Conservation (phyloP, 1,140 invertebrate species). For the Apis cerana region DNA sequence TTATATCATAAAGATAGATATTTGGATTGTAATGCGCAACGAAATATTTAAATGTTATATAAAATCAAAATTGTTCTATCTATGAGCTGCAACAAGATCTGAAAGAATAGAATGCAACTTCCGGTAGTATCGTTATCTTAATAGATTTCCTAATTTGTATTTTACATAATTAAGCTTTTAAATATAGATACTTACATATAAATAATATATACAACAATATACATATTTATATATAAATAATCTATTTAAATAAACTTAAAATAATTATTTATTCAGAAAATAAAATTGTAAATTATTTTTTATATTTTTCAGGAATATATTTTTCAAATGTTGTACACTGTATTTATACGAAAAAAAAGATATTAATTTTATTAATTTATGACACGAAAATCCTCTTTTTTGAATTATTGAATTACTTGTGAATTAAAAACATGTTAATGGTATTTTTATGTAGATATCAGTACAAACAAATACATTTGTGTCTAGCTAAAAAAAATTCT, state of each 20-base stretch:
- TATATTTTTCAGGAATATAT: no score
- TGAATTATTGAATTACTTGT: not conserved
- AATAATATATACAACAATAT: no score
- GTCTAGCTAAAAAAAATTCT: not conserved
- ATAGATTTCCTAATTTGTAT: not conserved
- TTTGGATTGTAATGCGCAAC: not conserved
- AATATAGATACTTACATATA: no score
- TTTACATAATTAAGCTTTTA: not conserved
- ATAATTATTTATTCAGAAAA: not conserved
- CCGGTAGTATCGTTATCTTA: not conserved
- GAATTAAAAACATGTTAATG: not conserved
- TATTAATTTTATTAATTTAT: no score
- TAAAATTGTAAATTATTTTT: no score
- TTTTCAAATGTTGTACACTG: no score
- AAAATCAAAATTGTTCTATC: constrained; percentile 15
- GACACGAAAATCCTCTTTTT: not conserved
- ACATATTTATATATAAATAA: no score
- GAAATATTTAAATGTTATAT: constrained; percentile 33
- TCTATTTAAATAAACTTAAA: not conserved
- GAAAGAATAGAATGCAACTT: not conserved
- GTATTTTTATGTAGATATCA: constrained; percentile 2
- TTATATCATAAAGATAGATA: not conserved
- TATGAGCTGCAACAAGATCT: not conserved
- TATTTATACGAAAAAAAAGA: no score
- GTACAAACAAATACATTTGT: not conserved